Percentiles rank a stretch among this genome's conserved stretches.
These are phyloP conservation scores for Drosophila fuyamai DNA, from an alignment of 1,140 invertebrate species.

Conservation along the genomic window DNA sequence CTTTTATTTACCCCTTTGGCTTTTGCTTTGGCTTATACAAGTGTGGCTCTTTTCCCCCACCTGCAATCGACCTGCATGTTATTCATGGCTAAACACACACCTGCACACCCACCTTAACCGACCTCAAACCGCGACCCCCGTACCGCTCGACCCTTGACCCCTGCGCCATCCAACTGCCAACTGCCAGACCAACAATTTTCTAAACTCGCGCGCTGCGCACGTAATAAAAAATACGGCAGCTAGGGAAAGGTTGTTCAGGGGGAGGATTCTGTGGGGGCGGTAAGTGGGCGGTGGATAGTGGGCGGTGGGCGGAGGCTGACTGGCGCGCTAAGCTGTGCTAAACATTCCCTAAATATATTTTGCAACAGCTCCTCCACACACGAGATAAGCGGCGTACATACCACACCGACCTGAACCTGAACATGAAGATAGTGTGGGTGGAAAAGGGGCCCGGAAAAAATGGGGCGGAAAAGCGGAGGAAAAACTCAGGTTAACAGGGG, in stretches of 20 bases:
- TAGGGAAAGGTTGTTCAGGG: conserved; percentile 14
- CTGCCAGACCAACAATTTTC: conserved; percentile 75
- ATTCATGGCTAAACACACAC: conserved; percentile 75
- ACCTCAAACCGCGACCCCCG: conserved; percentile 48
- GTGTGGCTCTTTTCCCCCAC: conserved; percentile 53
- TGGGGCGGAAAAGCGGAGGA: conserved; percentile 3
- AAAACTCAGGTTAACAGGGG: background rate
- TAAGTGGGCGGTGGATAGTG: background rate
- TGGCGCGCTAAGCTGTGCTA: conserved; percentile 77
- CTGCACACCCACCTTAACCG: conserved; percentile 18
- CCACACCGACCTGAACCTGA: conserved; percentile 48
- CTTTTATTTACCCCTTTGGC: conserved; percentile 79
- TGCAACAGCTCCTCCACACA: conserved; percentile 70
- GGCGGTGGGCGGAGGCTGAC: conserved; percentile 27
- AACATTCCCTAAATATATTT: conserved; percentile 82
- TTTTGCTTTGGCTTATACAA: conserved; percentile 75
- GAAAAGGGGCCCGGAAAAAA: background rate
- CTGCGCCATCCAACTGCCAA: conserved; percentile 33
- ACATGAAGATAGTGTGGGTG: conserved; percentile 36
- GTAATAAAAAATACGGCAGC: conserved; percentile 56
- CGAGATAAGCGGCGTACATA: conserved; percentile 72
- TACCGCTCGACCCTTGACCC: conserved; percentile 10
- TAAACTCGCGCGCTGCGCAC: conserved; percentile 70
- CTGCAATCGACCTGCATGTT: conserved; percentile 73
- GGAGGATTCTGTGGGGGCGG: background rate